Evolutionary conservation across 2,888 invertebrate genomes (phyloP).

Genomic region (Ochropacha duplaris): DNA sequence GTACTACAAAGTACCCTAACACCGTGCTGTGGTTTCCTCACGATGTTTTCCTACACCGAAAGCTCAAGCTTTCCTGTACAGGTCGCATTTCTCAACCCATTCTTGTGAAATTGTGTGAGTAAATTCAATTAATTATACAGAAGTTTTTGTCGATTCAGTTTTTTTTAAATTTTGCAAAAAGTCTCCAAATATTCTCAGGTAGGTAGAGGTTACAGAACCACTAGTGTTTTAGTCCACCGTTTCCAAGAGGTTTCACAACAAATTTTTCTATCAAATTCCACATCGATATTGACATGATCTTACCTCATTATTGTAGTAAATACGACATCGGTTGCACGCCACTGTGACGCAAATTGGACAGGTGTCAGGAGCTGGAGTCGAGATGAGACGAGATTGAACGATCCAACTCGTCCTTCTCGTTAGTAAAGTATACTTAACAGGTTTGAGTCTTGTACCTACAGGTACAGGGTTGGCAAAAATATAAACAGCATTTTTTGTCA

Average conservation of each 20-base stretch:
- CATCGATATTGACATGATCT: background rate
- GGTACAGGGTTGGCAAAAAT: slow-evolving; percentile 41
- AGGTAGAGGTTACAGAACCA: no score
- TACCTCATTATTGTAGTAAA: slow-evolving; percentile 36
- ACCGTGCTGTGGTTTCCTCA: no score
- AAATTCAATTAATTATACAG: no score
- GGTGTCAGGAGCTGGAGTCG: slow-evolving; percentile 49
- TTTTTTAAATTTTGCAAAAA: no score
- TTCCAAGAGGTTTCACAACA: background rate
- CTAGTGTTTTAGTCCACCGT: no score
- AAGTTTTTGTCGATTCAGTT: no score
- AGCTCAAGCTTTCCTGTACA: no score
- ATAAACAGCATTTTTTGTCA: background rate
- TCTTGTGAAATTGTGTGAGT: no score
- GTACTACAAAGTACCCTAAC: no score
- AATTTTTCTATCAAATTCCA: background rate
- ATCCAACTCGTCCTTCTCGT: slow-evolving; percentile 41
- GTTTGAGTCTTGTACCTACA: slow-evolving; percentile 42
- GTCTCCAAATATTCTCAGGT: no score
- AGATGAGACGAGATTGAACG: slow-evolving; percentile 32
- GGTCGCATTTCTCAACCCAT: no score
- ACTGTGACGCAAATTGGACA: slow-evolving; percentile 73
- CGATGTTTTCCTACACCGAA: no score
- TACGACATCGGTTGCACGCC: slow-evolving; percentile 44
- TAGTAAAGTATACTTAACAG: slow-evolving; percentile 63